Evolutionary conservation across 2,113 vertebrate species (phyloP).

Genomic region (Melanotaenia duboulayi): DNA sequence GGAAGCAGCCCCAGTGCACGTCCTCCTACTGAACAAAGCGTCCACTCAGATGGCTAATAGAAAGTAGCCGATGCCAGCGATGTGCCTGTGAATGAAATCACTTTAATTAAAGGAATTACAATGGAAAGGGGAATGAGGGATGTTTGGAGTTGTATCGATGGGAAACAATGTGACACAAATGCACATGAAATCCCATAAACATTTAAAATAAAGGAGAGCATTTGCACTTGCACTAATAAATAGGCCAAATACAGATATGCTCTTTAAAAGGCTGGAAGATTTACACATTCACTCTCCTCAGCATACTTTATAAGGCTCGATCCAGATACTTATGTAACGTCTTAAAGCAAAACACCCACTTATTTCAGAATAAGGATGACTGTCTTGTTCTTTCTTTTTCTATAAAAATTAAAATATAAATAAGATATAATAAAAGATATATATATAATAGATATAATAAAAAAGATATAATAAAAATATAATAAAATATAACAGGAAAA

Average conservation of each 20-base stretch:
- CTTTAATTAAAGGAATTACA: conserved; percentile 89
- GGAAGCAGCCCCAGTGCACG: conserved; percentile 83
- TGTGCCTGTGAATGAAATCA: conserved; percentile 89
- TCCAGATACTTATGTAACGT: background rate
- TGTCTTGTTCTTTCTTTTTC: background rate
- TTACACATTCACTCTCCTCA: conserved; percentile 19
- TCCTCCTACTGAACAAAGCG: conserved; percentile 82
- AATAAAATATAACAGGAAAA: no score
- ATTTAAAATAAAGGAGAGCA: conserved; percentile 78
- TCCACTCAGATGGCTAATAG: conserved; percentile 86
- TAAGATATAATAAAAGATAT: background rate
- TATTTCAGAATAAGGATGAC: background rate
- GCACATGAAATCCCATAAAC: conserved; percentile 74
- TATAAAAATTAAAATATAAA: background rate
- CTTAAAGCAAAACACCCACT: background rate
- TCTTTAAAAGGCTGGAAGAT: conserved; percentile 61
- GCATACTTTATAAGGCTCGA: no score
- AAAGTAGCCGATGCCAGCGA: conserved; percentile 86
- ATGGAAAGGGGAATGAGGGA: conserved; percentile 80
- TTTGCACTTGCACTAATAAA: conserved; percentile 73
- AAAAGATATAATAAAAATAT: no score
- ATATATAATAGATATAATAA: no score
- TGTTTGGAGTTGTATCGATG: conserved; percentile 80
- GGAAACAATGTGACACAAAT: conserved; percentile 74
- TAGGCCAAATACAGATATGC: conserved; percentile 73